Evolutionary conservation across 2,888 invertebrate species (phyloP).

Genomic region (Galerucella calmariensis): DNA sequence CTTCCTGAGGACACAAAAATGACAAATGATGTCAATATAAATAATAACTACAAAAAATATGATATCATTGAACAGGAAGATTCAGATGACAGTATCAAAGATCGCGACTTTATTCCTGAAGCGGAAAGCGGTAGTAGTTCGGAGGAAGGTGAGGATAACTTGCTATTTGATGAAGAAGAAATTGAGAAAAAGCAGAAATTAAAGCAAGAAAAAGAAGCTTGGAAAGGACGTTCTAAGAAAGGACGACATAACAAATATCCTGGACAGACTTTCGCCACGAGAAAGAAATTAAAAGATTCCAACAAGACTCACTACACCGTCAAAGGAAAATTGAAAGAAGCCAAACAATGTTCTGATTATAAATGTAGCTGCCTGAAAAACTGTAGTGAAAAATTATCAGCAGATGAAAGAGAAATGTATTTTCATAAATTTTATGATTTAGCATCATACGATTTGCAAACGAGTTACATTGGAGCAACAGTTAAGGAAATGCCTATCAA

Average conservation of each 20-base stretch:
- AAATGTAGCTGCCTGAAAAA: constrained; percentile 35
- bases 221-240: constrained; percentile 17
- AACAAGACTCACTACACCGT: constrained; percentile 37
- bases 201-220: constrained; percentile 33
- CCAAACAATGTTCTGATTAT: constrained; percentile 24
- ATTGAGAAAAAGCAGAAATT: neutral
- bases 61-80: too few relatives aligned
- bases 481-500: constrained; percentile 28
- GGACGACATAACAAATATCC: too few relatives aligned
- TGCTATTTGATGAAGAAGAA: constrained; percentile 23
- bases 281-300: neutral
- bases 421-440: constrained; percentile 32
- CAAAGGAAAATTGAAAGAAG: constrained; percentile 34
- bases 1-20: too few relatives aligned
- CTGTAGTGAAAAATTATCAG: constrained; percentile 37
- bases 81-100: constrained; percentile 18
- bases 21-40: too few relatives aligned
- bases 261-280: too few relatives aligned
- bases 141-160: constrained; percentile 30
- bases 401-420: constrained; percentile 29
- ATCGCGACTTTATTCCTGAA: constrained; percentile 33
- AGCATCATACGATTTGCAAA: constrained; percentile 39
- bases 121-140: constrained; percentile 5
- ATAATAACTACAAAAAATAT: too few relatives aligned
- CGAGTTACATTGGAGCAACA: neutral